Evolutionary conservation across 2,797 vertebrate species (phyloP).

Genomic region (Fistularia commersonii): DNA sequence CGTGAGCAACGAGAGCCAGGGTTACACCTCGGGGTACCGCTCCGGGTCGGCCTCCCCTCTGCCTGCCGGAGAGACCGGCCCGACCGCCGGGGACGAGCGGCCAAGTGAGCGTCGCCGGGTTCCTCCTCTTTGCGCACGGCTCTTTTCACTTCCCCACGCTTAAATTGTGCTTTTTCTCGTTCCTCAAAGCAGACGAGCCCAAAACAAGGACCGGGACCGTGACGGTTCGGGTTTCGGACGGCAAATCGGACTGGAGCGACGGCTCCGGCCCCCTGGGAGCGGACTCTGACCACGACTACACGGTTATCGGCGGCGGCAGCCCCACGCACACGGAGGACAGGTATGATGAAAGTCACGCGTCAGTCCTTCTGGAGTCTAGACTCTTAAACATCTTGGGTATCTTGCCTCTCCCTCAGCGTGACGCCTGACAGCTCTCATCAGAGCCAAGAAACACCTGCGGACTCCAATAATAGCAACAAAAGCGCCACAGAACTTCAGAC

Average conservation of each 20-base stretch:
- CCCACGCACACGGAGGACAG: slow-evolving; percentile 65
- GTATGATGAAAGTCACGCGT: slow-evolving; percentile 32
- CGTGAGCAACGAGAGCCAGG: slow-evolving; percentile 68
- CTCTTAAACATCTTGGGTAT: background rate
- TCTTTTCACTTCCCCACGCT: background rate
- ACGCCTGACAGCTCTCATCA: slow-evolving; percentile 32
- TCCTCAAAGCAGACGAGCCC: slow-evolving; percentile 32
- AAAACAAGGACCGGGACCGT: slow-evolving; percentile 25
- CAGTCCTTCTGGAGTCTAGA: background rate
- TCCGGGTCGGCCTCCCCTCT: slow-evolving; percentile 72
- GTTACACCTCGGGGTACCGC: slow-evolving; percentile 73
- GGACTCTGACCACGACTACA: slow-evolving; percentile 68
- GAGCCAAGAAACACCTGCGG: slow-evolving; percentile 33
- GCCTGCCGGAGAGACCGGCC: slow-evolving; percentile 35
- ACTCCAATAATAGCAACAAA: slow-evolving; percentile 27
- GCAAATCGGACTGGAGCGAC: slow-evolving; percentile 52
- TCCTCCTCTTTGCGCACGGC: slow-evolving; percentile 36
- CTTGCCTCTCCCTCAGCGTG: slow-evolving; percentile 36
- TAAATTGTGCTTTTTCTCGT: slow-evolving; percentile 7
- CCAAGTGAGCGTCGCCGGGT: slow-evolving; percentile 38
- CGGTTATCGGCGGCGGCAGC: slow-evolving; percentile 65
- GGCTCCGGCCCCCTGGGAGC: slow-evolving; percentile 49
- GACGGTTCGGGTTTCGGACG: slow-evolving; percentile 55
- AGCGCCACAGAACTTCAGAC: slow-evolving; percentile 8
- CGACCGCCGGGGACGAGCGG: slow-evolving; percentile 24